Evolutionary conservation across 2,797 vertebrate genomes (phyloP).

Genomic region (Mormyrus proboscirostris): DNA sequence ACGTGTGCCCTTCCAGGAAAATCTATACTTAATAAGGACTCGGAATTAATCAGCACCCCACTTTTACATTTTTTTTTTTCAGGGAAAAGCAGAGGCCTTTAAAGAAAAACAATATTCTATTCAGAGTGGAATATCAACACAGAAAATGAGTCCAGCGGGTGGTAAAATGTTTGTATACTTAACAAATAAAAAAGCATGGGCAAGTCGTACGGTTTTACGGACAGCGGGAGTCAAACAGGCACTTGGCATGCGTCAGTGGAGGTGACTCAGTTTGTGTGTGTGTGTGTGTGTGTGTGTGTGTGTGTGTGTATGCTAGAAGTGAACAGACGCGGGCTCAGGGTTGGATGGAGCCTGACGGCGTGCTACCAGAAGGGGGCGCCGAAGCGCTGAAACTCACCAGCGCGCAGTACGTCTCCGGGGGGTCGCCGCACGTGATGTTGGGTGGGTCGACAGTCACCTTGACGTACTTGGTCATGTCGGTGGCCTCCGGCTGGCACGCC

Average conservation of each 20-base stretch:
- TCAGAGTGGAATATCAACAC: not conserved
- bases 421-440: constrained; percentile 94
- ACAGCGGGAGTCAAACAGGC: not conserved
- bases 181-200: not conserved
- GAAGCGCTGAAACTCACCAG: constrained; percentile 73
- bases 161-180: constrained; percentile 11
- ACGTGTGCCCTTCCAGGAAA: constrained; percentile 9
- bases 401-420: constrained; percentile 91
- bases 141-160: not conserved
- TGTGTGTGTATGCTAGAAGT: not conserved
- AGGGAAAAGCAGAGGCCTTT: not conserved
- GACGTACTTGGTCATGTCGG: constrained; percentile 92
- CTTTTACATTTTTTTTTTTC: not conserved
- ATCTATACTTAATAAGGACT: not conserved
- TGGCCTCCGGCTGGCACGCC: constrained; percentile 94
- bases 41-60: not conserved
- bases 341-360: not conserved
- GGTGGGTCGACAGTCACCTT: constrained; percentile 91
- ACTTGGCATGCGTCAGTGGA: not conserved
- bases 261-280: not conserved
- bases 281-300: not conserved
- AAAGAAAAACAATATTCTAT: not conserved
- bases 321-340: not conserved
- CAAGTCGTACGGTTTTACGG: not conserved
- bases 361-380: not conserved